Evolutionary conservation across 2,888 invertebrate genomes (phyloP), one percentile per base, ranked within the genome.

Genomic region (Megalurothrips usitatus): DNA sequence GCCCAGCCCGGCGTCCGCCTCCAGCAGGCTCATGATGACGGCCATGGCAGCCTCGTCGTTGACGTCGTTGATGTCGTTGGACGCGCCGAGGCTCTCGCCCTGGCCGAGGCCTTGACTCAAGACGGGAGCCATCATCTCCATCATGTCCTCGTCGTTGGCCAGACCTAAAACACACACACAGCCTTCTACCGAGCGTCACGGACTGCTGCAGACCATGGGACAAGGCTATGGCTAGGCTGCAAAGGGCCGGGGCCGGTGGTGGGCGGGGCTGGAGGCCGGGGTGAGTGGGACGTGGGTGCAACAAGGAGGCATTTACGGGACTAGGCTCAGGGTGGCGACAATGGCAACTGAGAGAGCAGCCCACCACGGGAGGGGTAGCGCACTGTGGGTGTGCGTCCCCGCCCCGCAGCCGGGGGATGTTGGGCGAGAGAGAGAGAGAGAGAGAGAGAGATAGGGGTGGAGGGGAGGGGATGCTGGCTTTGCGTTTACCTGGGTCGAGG

Each of bases 11-110:
- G 95, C 95, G 86, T 96, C 96, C 0, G 95, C 96, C 87, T 96
- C 96, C 79, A 96, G 88, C 43, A 96, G 90, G 86, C 94, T 95
- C 96, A 96, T 96, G 84, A 96, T 95, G 84, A 96, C 95, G 0
- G 96, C 95, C 95, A 96, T 96, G 9, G 95, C 94, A 3, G 96
- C 95, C 86, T 96, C 96, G 84, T 96, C 95, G 86, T 94, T 94
- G 75, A 94, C 94, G 85, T 94, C 94, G 86, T 94, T 94, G 75
- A 94, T 94, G 85, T 94, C 94, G 78, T 90, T 89, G 0, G 89
- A 8, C 86, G 85, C 68, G 26, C 68, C 68, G 34, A 43, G 34
- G 34, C 78, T 83, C 85, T 84, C 84, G 82, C 81, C 86, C 82
- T 85, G 87, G 82, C 87, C 88, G 14, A 89, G 87, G 14, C 88